phyloP scores from a whole-genome alignment of 2,888 invertebrate species.

The Tenthredo livida region DNA sequence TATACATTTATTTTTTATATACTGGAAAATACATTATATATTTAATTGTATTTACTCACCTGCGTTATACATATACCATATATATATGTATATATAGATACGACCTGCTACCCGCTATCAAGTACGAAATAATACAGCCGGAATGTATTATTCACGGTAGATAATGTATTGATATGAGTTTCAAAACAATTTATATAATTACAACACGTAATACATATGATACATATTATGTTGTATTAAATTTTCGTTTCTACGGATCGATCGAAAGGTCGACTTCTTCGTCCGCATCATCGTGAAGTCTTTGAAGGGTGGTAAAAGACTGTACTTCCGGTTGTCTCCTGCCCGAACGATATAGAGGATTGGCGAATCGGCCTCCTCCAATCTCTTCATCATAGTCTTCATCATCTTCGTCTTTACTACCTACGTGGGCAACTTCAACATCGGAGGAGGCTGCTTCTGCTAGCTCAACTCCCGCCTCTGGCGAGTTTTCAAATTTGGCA shows the following conservation, averaged over 20 bases:
- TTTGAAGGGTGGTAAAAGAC: slow-evolving; percentile 65
- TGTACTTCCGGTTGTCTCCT: slow-evolving; percentile 56
- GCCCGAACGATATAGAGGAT: slow-evolving; percentile 72
- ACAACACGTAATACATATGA: not conserved
- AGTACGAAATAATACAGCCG: not conserved
- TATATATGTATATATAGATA: too few relatives aligned
- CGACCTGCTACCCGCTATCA: not conserved
- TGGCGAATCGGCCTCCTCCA: slow-evolving; percentile 71
- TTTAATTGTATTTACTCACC: not conserved
- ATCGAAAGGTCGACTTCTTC: slow-evolving; percentile 66
- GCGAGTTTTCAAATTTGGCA: slow-evolving; percentile 74
- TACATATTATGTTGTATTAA: not conserved
- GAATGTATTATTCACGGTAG: not conserved
- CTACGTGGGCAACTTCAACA: not conserved
- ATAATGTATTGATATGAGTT: not conserved
- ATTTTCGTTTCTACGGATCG: slow-evolving; percentile 52
- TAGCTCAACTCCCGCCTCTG: slow-evolving; percentile 72
- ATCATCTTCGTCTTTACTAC: slow-evolving; percentile 51
- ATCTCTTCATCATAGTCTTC: slow-evolving; percentile 41
- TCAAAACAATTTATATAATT: not conserved
- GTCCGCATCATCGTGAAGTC: slow-evolving; percentile 57
- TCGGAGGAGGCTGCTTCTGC: not conserved
- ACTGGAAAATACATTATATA: not conserved
- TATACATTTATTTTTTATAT: slow-evolving; percentile 31
- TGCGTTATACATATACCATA: not conserved